Evolutionary conservation across 2,888 invertebrate species (phyloP), one percentile per base, ranked within the genome.

Genomic region (Ophion ventricosus): DNA sequence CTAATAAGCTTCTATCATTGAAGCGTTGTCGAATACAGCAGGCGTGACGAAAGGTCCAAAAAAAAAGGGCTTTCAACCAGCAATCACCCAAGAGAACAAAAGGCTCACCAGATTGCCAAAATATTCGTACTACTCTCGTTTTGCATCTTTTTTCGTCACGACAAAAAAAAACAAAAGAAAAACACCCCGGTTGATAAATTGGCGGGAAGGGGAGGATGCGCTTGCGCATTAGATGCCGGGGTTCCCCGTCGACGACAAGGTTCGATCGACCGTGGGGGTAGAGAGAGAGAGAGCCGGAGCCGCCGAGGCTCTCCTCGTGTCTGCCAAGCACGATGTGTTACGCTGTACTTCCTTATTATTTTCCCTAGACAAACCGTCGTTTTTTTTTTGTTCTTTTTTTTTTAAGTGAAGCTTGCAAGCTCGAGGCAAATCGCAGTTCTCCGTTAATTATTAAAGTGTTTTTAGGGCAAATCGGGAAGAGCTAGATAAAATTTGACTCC

Each of bases 221-320:
- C 87, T 84, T 86, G 87, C 87, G 87, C 87, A 83, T 70, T 29
- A 77, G 63, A 74, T 59, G 63, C 66, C 57, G 23, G 64, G 81
- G 54, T 69, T 63, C 67, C 84, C 80, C 74, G 83, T 67, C 80
- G 85, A 84, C 83, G 88, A 88, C 87, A 85, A 88, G 88, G 88
- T 90, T 90, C 90, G 90, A 90, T 90, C 90, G 90, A 84, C 87
- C 87, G 86, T 87, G 85, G 87, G 89, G 87, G 84, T 84, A 85
- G 87, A 84, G 80, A 83, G 80, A 85, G 87, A 84, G 80, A 83
- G 80, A 75, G 75, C 75, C 82, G 82, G 67, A 85, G 85, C 85
- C 76, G 74, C 82, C 76, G 85, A 82, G 85, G 85, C 82, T 85
- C 82, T 85, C 84, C 84, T 82, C 85, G 85, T 85, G 85, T 82